These are phyloP conservation scores for Dipodomys merriami DNA, from an alignment of 2,113 vertebrate species.

Conservation along the genomic window DNA sequence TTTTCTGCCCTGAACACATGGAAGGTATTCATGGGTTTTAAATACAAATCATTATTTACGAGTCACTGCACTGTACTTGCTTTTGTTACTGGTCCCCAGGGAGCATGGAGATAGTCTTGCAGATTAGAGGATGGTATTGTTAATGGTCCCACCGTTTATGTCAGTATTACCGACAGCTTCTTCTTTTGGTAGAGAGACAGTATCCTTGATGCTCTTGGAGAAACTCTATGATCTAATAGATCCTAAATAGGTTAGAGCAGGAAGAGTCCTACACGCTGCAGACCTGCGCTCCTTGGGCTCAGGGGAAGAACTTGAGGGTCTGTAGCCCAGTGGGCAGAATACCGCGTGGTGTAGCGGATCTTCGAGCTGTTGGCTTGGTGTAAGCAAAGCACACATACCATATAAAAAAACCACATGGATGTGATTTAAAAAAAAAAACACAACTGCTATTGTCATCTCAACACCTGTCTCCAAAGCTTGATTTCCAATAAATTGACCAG, in stretches of 20 bases:
- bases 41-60: slow-evolving; percentile 1
- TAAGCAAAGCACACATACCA: background rate
- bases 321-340: background rate
- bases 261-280: background rate
- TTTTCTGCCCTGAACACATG: background rate
- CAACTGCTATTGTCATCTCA: slow-evolving; percentile 40
- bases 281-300: background rate
- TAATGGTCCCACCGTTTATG: background rate
- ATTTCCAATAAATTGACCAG: slow-evolving; percentile 21
- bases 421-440: too few relatives aligned
- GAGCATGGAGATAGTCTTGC: background rate
- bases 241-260: background rate
- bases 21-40: background rate
- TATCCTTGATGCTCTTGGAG: background rate
- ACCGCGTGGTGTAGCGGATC: background rate
- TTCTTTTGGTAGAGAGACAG: background rate
- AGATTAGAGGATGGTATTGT: background rate
- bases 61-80: background rate
- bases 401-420: background rate
- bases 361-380: background rate
- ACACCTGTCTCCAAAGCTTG: slow-evolving; percentile 26
- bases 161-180: background rate
- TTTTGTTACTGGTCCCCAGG: background rate
- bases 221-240: background rate
- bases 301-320: background rate